Evolutionary conservation across 1,140 invertebrate species (phyloP).

Genomic region (Diplogasteroides magnus): DNA sequence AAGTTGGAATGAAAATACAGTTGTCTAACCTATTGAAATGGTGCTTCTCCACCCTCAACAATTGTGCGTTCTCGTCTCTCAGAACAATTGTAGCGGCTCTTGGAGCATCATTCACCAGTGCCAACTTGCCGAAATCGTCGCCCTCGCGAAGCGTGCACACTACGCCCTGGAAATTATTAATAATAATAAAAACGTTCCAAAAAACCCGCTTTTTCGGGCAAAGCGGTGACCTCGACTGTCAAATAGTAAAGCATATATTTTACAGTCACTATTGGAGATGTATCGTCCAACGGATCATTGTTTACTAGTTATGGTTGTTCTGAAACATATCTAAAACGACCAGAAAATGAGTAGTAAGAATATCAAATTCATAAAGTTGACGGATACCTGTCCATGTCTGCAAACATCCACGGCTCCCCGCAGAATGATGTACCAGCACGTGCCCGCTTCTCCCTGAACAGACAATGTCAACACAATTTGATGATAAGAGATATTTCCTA

Average conservation of each 20-base stretch:
- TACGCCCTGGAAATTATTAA: conserved; percentile 62
- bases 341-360: too few species aligned
- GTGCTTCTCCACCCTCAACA: conserved; percentile 78
- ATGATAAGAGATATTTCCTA: too few species aligned
- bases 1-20: too few species aligned
- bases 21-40: conserved; percentile 80
- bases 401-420: conserved; percentile 78
- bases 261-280: background rate
- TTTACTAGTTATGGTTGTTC: too few species aligned
- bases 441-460: conserved; percentile 71
- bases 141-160: conserved; percentile 77
- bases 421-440: conserved; percentile 80
- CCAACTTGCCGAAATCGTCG: conserved; percentile 80
- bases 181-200: background rate
- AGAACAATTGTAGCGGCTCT: conserved; percentile 78
- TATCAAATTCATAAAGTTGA: background rate
- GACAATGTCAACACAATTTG: too few species aligned
- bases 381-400: conserved; percentile 70
- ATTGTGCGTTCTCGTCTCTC: conserved; percentile 76
- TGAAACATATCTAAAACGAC: too few species aligned
- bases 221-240: background rate
- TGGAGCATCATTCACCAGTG: conserved; percentile 78
- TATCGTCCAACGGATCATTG: too few species aligned
- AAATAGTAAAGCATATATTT: background rate
- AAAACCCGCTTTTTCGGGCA: background rate